Conservation (phyloP, 1,140 invertebrate genomes). For the Drosophila pseudoobscura region DNA sequence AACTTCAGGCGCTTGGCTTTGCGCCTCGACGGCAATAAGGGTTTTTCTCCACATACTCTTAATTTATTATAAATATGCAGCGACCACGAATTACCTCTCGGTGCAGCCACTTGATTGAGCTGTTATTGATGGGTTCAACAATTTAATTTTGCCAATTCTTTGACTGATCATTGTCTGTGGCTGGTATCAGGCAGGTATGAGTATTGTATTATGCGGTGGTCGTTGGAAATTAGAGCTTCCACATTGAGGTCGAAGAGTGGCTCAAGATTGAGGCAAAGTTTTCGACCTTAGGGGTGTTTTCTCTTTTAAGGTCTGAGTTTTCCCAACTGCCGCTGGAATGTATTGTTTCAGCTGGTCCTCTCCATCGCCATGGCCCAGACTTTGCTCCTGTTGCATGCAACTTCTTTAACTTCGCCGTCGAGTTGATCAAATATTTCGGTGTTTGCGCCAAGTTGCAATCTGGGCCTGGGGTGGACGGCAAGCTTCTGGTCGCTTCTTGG, state of each 20-base stretch:
- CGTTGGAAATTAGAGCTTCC: no score
- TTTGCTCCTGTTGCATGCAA: conserved; percentile 26
- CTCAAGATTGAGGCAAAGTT: conserved; percentile 12
- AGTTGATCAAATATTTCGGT: conserved; percentile 51
- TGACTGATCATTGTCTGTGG: no score
- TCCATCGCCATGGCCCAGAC: conserved; percentile 1
- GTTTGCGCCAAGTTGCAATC: conserved; percentile 29
- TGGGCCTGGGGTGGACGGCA: not conserved
- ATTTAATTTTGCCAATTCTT: not conserved
- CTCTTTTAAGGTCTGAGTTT: not conserved
- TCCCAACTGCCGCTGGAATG: conserved; percentile 8
- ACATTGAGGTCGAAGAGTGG: no score
- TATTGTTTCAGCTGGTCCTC: conserved; percentile 55
- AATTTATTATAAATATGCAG: conserved; percentile 76
- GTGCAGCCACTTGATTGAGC: conserved; percentile 1
- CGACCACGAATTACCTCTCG: conserved; percentile 1
- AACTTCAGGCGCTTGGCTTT: conserved; percentile 44
- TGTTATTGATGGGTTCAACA: conserved; percentile 1
- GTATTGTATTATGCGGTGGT: no score
- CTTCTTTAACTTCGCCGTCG: conserved; percentile 38
- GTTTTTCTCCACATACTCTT: conserved; percentile 51
- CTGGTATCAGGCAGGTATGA: no score
- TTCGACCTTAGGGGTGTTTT: conserved; percentile 20
- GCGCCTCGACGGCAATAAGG: not conserved
- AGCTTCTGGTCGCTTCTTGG: not conserved